Evolutionary conservation across 2,113 vertebrate species (phyloP), one percentile per base, ranked within the genome.

Genomic region (Strix aluco): DNA sequence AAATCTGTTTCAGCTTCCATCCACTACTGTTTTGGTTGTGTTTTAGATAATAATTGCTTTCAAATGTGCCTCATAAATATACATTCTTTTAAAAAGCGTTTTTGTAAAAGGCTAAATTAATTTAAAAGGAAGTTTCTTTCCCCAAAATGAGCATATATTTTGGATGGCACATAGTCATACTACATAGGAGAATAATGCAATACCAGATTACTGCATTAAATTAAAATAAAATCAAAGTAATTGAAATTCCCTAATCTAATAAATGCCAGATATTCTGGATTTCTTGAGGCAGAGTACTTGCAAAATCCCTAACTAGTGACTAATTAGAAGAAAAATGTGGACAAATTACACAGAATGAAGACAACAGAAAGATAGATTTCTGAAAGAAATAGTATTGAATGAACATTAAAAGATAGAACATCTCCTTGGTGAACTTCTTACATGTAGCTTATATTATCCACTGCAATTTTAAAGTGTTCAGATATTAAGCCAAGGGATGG

Each of bases 161-260:
- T 69, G 21, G 23, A 27, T 83, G n/a, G 47, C 27, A 66, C 30
- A 22, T 47, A 78, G 26, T 67, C 88, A n/a, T 59, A 26, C 29
- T 73, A 40, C 62, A 32, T 27, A 58, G 29, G 54, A 69, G 29
- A 63, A 67, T 78, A 74, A 86, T 74, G 32, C 74, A 81, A 57
- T 90, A 67, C 57, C 86, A 58, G 86, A 96, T 97, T 96, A 75
- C 22, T 94, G 77, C 55, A 71, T 94, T 93, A 95, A 92, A 94
- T 93, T 90, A 93, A 94, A 95, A 92, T 78, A 27, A 95, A 96
- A 96, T 97, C 57, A 82, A 82, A 92, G 47, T 81, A 89, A 90
- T 55, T 91, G 66, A 71, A 92, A 86, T 88, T 86, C 62, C 72
- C 63, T 65, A 59, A 66, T 78, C 71, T 97, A 97, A 96, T 95